phyloP scores from a whole-genome alignment of 2,113 vertebrate genomes.

The Zingel zingel region DNA sequence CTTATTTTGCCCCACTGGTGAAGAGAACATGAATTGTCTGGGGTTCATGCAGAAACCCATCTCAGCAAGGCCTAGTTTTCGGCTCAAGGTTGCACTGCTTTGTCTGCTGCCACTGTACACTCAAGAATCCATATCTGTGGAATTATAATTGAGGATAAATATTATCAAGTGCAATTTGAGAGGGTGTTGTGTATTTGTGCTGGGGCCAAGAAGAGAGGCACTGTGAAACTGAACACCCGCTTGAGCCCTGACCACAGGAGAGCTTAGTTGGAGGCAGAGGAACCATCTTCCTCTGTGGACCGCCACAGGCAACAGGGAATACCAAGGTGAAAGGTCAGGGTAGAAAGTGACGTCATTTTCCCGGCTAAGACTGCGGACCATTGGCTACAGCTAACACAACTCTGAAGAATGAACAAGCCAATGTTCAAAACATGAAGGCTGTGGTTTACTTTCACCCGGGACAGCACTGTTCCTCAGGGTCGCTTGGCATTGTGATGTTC shows the following conservation, averaged over 20 bases:
- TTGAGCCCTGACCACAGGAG: constrained; percentile 47
- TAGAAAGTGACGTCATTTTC: constrained; percentile 44
- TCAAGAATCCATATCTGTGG: constrained; percentile 76
- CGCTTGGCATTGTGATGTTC: constrained; percentile 32
- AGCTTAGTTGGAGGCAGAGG: constrained; percentile 54
- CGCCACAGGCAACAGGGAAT: constrained; percentile 46
- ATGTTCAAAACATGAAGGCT: constrained; percentile 4
- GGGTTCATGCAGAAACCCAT: constrained; percentile 45
- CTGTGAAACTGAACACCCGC: constrained; percentile 69
- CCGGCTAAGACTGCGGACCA: constrained; percentile 1
- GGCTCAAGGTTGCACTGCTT: constrained; percentile 63
- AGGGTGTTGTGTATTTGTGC: constrained; percentile 82
- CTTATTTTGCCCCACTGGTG: constrained; percentile 75
- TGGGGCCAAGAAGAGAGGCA: constrained; percentile 66
- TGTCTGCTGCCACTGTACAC: constrained; percentile 77
- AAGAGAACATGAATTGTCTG: constrained; percentile 56
- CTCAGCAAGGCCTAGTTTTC: constrained; percentile 30
- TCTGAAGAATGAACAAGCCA: constrained; percentile 31
- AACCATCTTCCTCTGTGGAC: constrained; percentile 49
- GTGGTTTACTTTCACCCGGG: constrained; percentile 42
- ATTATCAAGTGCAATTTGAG: constrained; percentile 82
- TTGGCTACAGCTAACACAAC: constrained; percentile 33
- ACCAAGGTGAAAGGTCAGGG: constrained; percentile 70
- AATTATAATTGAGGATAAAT: constrained; percentile 83
- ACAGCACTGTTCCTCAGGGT: constrained; percentile 21